phyloP scores from a whole-genome alignment of 2,888 invertebrate species.

The Drosophila mettleri region DNA sequence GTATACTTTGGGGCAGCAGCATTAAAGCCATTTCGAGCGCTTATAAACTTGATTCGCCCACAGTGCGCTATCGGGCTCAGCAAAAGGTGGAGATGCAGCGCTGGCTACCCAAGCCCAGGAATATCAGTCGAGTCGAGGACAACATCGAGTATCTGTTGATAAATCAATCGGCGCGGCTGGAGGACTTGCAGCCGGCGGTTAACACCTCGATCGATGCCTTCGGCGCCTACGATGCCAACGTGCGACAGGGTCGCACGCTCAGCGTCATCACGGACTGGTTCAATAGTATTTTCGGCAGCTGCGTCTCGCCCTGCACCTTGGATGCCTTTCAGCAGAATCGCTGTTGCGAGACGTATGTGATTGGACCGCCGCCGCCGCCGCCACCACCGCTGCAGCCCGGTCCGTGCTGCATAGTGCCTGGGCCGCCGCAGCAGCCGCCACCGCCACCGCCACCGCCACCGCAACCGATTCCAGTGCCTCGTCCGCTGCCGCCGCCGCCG shows the following conservation, averaged over 20 bases:
- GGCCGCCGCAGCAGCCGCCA: slow-evolving; percentile 10
- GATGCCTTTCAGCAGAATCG: slow-evolving; percentile 72
- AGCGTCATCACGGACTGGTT: slow-evolving; percentile 67
- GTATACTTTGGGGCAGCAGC: slow-evolving; percentile 49
- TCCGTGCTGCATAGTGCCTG: slow-evolving; percentile 41
- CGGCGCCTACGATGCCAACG: slow-evolving; percentile 59
- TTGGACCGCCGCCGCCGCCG: slow-evolving; percentile 37
- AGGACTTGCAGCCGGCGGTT: slow-evolving; percentile 45
- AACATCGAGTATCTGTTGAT: slow-evolving; percentile 43
- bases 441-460: slow-evolving; percentile 25
- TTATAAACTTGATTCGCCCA: neutral
- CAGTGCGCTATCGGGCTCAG: slow-evolving; percentile 53
- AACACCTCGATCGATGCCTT: slow-evolving; percentile 73
- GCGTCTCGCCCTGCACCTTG: slow-evolving; percentile 75
- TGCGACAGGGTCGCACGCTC: slow-evolving; percentile 74
- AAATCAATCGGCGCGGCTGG: slow-evolving; percentile 55
- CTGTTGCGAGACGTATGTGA: slow-evolving; percentile 67
- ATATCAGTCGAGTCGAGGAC: slow-evolving; percentile 26
- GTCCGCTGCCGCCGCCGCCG: slow-evolving; percentile 4
- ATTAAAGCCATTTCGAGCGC: neutral
- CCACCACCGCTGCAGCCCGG: slow-evolving; percentile 27
- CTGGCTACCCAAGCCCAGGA: slow-evolving; percentile 39
- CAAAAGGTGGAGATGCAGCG: slow-evolving; percentile 51
- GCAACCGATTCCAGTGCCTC: slow-evolving; percentile 13
- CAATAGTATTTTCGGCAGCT: slow-evolving; percentile 56